Base-by-base conservation (phyloP, 2,797 vertebrate species). In the Sebastes hubbsi region DNA sequence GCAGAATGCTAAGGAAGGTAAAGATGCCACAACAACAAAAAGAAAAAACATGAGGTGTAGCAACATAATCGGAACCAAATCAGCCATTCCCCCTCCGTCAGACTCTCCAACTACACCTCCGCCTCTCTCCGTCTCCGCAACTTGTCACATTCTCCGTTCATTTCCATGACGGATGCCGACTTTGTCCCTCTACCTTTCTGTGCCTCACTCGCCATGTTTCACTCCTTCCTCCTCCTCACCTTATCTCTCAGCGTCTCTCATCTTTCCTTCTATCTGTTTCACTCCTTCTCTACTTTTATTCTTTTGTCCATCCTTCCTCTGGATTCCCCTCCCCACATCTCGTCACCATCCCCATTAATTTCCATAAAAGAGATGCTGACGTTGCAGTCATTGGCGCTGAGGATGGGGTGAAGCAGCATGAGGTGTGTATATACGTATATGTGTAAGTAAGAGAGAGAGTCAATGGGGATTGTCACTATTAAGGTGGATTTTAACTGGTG, bases 281-380 rank as follows among this genome's bases (percentile, higher is more conserved):
- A 36, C 34, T n/a, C 16, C 54, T 9, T 30, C 30, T 59, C 25
- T 11, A 5, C 52, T 34, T 71, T 78, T 65, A 61, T 80, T 60
- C 62, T 59, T 67, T 55, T 34, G 22, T 81, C 38, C 42, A 58
- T 73, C 30, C 10, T 25, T 25, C 56, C 27, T 62, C 70, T 65
- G 14, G 38, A 42, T 20, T 30, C 38, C 30, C 6, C 61, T 1
- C 70, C 77, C 62, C 73, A 42, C 74, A 82, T 80, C 84, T 71
- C 76, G 72, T 93, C 90, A 84, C 84, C 81, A 82, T 61, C 64
- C 80, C 83, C 71, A 84, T 76, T 87, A 6, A 52, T 90, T 93
- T 94, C 88, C 90, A 83, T 89, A 87, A 95, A 90, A 93, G 92
- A 96, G 95, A 95, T 95, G 96, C 97, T 97, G 96, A 97, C 95